A percentile compares a stretch with the other conserved stretches of the same genome.
phyloP scores from a whole-genome alignment of 2,113 vertebrate genomes.

The Natator depressus region DNA sequence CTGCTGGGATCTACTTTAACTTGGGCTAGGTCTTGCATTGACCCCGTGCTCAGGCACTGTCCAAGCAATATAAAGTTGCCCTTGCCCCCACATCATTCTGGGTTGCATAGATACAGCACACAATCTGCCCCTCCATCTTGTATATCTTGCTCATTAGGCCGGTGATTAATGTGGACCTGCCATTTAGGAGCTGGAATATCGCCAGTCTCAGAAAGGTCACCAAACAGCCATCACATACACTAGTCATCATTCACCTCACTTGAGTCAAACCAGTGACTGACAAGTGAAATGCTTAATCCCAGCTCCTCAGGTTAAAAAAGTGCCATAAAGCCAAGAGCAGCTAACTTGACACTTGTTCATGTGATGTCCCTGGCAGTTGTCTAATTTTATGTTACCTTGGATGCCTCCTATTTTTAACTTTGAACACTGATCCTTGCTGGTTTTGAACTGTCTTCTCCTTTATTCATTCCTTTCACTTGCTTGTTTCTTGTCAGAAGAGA shows the following conservation, averaged over 20 bases:
- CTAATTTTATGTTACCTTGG: neutral
- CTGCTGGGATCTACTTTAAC: neutral
- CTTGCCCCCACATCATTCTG: neutral
- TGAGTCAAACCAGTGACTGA: neutral
- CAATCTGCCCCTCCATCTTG: neutral
- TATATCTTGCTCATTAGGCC: neutral
- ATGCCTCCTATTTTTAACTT: neutral
- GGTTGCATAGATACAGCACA: neutral
- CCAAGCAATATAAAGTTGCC: neutral
- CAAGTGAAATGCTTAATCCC: neutral
- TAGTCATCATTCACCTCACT: neutral
- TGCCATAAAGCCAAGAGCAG: neutral
- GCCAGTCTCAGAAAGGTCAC: neutral
- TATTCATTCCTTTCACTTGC: neutral
- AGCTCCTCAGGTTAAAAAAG: neutral
- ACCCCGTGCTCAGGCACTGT: neutral
- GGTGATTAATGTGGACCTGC: neutral
- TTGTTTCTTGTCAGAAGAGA: neutral
- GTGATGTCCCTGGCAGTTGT: neutral
- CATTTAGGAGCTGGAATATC: neutral
- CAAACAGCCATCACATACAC: neutral
- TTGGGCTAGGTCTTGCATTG: neutral
- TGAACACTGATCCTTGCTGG: neutral
- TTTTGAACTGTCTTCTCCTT: neutral
- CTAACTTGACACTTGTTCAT: neutral